phyloP scores from a whole-genome alignment of 2,888 invertebrate species.

The Drosophila phalerata region DNA sequence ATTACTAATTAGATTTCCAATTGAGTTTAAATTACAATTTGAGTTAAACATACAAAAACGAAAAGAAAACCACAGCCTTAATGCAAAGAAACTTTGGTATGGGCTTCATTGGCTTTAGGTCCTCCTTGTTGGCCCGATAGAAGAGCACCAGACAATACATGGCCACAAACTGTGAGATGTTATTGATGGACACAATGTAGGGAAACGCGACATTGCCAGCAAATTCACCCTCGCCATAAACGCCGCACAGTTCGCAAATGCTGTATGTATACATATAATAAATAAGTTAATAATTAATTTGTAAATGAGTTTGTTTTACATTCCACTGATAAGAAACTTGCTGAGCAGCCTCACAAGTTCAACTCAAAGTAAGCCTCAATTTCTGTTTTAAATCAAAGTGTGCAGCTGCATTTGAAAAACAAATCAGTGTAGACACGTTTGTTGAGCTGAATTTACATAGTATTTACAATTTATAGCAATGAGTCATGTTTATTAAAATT shows the following conservation, averaged over 20 bases:
- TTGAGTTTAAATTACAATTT: no score
- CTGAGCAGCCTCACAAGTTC: background rate
- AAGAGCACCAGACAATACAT: conserved; percentile 98
- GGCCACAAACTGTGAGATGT: conserved; percentile 97
- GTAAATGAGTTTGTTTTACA: background rate
- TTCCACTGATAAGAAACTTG: conserved; percentile 4
- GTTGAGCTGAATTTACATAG: background rate
- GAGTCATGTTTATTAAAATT: background rate
- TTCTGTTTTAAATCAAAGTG: background rate
- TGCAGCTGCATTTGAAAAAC: conserved; percentile 2
- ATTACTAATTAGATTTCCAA: background rate
- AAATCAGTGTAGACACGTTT: background rate
- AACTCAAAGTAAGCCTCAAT: no score
- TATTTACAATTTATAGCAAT: background rate
- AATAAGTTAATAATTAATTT: background rate
- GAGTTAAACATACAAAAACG: conserved; percentile 94
- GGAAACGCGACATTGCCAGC: conserved; percentile 94
- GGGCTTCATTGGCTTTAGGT: conserved; percentile 96
- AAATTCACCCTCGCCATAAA: conserved; percentile 97
- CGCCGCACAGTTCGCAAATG: conserved; percentile 93
- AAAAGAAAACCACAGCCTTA: conserved; percentile 98
- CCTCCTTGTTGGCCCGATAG: conserved; percentile 93
- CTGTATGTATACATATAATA: conserved; percentile 84
- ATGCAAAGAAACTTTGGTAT: conserved; percentile 98
- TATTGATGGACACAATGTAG: conserved; percentile 95